Evolutionary conservation across 2,888 invertebrate genomes (phyloP).

Genomic region (Heliconius ismenius): DNA sequence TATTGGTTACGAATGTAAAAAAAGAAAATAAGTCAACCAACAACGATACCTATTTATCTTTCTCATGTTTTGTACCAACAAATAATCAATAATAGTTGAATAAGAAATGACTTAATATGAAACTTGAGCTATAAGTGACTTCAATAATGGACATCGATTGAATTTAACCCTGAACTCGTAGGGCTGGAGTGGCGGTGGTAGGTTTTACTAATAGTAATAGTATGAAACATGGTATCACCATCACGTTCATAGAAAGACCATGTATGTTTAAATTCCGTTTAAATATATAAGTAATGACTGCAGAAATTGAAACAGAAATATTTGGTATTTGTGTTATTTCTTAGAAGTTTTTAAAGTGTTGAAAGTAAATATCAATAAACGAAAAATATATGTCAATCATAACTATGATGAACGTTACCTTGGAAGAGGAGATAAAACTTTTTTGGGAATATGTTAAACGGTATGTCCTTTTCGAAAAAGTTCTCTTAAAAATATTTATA

Average conservation of each 20-base stretch:
- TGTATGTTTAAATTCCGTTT: neutral
- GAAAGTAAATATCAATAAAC: constrained; percentile 16
- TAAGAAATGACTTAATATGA: constrained; percentile 24
- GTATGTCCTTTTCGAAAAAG: constrained; percentile 54
- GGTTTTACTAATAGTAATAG: constrained; percentile 52
- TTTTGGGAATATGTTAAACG: constrained; percentile 78
- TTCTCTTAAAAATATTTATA: neutral
- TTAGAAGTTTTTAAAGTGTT: neutral
- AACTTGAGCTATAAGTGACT: constrained; percentile 23
- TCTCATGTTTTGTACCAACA: neutral
- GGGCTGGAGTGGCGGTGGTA: constrained; percentile 53
- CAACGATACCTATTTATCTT: too few relatives aligned
- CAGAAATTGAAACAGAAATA: neutral
- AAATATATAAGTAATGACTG: constrained; percentile 21
- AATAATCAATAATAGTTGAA: constrained; percentile 26
- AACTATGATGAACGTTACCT: constrained; percentile 56
- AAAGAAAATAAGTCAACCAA: too few relatives aligned
- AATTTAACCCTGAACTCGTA: constrained; percentile 69
- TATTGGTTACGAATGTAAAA: too few relatives aligned
- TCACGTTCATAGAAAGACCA: constrained; percentile 30
- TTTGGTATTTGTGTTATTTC: neutral
- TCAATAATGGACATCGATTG: constrained; percentile 62
- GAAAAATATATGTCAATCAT: constrained; percentile 18
- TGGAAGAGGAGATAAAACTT: constrained; percentile 70
- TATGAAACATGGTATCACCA: constrained; percentile 46